Conservation (phyloP, 1,140 invertebrate species). For the Heterodera schachtii region DNA sequence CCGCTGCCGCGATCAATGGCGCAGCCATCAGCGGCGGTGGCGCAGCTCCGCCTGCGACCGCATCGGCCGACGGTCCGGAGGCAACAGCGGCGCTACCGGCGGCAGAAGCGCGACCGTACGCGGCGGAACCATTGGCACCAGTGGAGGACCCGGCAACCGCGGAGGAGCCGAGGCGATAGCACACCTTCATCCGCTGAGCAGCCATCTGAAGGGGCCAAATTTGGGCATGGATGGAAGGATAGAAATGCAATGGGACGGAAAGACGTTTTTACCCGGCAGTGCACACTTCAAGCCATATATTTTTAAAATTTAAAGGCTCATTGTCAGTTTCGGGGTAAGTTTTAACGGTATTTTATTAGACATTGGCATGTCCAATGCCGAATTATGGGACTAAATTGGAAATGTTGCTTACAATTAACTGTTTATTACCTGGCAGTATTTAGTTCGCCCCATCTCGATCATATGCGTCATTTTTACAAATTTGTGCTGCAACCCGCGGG, state of each 20-base stretch:
- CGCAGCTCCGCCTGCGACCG: constrained; percentile 1
- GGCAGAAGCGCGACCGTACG: constrained; percentile 2
- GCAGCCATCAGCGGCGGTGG: constrained; percentile 31
- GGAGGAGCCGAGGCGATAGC: constrained; percentile 47
- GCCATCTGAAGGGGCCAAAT: constrained; percentile 40
- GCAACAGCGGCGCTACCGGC: background rate
- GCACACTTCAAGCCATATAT: too few relatives aligned
- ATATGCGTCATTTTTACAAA: constrained; percentile 64
- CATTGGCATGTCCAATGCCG: too few relatives aligned
- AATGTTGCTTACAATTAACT: constrained; percentile 36
- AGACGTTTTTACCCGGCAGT: too few relatives aligned
- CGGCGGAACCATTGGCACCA: background rate
- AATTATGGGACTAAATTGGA: constrained; percentile 4
- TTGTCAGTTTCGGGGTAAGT: too few relatives aligned
- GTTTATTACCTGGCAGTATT: constrained; percentile 42
- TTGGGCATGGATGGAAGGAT: background rate
- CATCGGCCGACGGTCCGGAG: background rate
- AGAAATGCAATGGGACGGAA: too few relatives aligned
- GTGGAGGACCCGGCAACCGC: background rate
- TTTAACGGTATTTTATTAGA: too few relatives aligned
- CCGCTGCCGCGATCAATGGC: constrained; percentile 29
- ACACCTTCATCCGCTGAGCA: constrained; percentile 53
- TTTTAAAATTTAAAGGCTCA: too few relatives aligned
- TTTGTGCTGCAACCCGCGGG: constrained; percentile 57
- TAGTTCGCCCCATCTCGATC: constrained; percentile 47